These are phyloP conservation scores for Astreopora myriophthalma DNA, from an alignment of 64 coral and sea anemone species.

Conservation along the genomic window DNA sequence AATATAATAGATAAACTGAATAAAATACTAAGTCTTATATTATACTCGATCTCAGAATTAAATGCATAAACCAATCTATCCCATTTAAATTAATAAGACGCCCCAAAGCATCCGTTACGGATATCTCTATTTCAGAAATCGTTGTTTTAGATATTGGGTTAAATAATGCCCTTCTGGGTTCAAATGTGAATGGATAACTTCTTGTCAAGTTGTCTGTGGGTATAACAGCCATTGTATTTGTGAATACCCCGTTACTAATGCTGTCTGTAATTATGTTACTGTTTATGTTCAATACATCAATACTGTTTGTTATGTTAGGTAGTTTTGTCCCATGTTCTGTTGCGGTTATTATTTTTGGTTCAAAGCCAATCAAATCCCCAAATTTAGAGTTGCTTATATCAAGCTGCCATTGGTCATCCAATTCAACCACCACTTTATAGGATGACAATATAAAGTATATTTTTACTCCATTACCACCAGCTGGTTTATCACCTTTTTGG, in stretches of 20 bases:
- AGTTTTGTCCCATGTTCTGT: neutral
- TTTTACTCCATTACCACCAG: conserved; percentile 33
- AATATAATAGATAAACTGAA: no score
- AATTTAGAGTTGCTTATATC: neutral
- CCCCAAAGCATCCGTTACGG: conserved; percentile 17
- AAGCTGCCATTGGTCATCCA: neutral
- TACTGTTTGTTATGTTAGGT: conserved; percentile 56
- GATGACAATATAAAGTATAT: conserved; percentile 9
- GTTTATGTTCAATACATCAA: conserved; percentile 23
- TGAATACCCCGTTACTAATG: neutral
- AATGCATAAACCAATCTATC: no score
- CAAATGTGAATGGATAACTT: conserved; percentile 2
- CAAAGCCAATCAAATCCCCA: conserved; percentile 15
- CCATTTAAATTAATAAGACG: conserved; percentile 28
- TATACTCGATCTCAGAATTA: no score
- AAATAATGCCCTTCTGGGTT: neutral
- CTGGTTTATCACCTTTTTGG: neutral
- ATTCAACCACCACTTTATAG: neutral
- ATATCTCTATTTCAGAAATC: conserved; percentile 4
- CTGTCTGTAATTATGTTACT: neutral
- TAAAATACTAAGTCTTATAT: no score
- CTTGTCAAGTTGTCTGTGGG: conserved; percentile 5
- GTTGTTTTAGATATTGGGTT: neutral
- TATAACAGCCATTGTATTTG: conserved; percentile 33
- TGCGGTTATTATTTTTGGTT: neutral